Evolutionary conservation across 2,113 vertebrate species (phyloP).

Genomic region (Lynx canadensis): DNA sequence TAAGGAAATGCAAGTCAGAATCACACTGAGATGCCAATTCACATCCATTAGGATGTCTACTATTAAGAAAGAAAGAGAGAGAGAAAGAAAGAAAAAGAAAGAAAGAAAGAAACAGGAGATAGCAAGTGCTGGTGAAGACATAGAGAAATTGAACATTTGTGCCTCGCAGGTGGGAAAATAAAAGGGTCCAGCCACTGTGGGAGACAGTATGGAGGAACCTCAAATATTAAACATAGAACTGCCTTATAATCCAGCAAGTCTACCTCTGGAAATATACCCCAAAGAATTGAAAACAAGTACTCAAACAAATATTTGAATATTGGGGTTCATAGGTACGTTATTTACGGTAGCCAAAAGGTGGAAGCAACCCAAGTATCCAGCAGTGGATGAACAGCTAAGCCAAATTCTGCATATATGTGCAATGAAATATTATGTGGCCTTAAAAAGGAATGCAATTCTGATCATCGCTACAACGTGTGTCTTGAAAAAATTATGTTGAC

Average conservation of each 20-base stretch:
- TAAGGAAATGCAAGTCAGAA: neutral
- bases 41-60: neutral
- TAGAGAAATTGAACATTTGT: neutral
- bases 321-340: neutral
- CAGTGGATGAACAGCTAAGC: neutral
- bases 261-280: neutral
- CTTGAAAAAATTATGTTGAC: neutral
- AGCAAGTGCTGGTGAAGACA: neutral
- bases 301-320: neutral
- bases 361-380: neutral
- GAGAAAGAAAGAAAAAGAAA: neutral
- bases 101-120: neutral
- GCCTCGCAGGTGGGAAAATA: neutral
- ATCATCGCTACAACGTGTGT: neutral
- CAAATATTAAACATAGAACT: neutral
- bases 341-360: neutral
- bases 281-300: neutral
- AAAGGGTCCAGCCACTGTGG: neutral
- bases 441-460: constrained; percentile 7
- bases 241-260: neutral
- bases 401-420: neutral
- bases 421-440: neutral
- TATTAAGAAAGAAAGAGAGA: neutral
- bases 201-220: neutral
- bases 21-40: neutral